Percentiles rank a stretch among this genome's conserved stretches.
phyloP scores from a whole-genome alignment of 1,140 invertebrate genomes.

The Pseudomyrmex gracilis region DNA sequence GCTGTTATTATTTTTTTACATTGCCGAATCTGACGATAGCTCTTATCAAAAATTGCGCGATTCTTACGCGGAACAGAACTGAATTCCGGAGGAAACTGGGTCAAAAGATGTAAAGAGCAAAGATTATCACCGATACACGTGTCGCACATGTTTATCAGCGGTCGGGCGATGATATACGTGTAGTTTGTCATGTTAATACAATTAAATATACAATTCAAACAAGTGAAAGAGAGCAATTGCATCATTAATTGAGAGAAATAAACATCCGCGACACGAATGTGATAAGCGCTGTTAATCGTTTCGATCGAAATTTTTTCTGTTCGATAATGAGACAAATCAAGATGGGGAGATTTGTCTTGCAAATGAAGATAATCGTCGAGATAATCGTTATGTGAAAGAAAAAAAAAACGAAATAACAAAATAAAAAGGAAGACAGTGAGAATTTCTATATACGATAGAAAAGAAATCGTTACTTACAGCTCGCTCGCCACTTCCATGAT shows the following conservation, averaged over 20 bases:
- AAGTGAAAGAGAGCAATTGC: not conserved
- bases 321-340: not conserved
- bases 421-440: too few relatives aligned
- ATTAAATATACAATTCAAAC: not conserved
- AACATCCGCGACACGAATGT: not conserved
- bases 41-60: not conserved
- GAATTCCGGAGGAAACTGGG: constrained; percentile 3
- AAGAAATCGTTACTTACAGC: constrained; percentile 79
- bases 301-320: not conserved
- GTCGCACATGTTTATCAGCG: constrained; percentile 14
- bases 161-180: not conserved
- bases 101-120: constrained; percentile 6
- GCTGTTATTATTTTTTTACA: not conserved
- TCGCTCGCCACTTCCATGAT: constrained; percentile 84
- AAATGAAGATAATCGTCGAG: not conserved
- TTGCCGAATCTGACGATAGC: not conserved
- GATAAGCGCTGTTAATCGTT: too few relatives aligned
- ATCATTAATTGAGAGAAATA: not conserved
- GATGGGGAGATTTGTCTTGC: not conserved
- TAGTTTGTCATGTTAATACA: constrained; percentile 16
- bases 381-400: too few relatives aligned
- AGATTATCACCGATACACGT: constrained; percentile 22
- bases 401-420: too few relatives aligned
- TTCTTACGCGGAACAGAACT: not conserved
- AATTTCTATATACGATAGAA: too few relatives aligned